These are phyloP conservation scores for Eurytoma adleriae DNA, from an alignment of 2,888 invertebrate genomes.

Conservation along the genomic window DNA sequence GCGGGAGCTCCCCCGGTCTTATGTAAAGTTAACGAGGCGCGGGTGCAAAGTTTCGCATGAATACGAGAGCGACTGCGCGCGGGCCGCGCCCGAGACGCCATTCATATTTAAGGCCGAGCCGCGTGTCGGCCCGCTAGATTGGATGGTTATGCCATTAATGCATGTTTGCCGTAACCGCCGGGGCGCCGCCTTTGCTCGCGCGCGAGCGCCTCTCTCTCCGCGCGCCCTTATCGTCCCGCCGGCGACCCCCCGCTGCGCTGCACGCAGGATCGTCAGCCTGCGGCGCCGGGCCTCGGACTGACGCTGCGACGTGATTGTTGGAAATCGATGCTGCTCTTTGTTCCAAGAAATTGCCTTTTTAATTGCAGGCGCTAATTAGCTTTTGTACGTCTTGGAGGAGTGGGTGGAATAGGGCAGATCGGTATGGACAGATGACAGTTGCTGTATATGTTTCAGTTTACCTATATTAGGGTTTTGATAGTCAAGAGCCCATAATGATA, in stretches of 20 bases:
- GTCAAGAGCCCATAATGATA: no score
- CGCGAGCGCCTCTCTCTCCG: neutral
- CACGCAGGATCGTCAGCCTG: neutral
- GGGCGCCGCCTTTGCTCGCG: neutral
- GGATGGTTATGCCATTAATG: conserved; percentile 71
- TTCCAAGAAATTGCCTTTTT: no score
- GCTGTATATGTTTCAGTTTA: no score
- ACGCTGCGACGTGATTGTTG: no score
- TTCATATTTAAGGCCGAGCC: conserved; percentile 72
- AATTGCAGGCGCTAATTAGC: no score
- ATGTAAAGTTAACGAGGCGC: conserved; percentile 72
- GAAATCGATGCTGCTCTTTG: no score
- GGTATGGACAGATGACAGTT: no score
- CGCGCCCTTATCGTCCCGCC: neutral
- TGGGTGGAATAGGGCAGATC: no score
- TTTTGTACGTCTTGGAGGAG: no score
- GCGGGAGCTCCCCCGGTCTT: conserved; percentile 64
- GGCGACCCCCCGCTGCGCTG: neutral
- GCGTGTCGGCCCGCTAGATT: conserved; percentile 64
- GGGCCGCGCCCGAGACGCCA: conserved; percentile 65
- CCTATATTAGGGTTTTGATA: no score
- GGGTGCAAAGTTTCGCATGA: conserved; percentile 72
- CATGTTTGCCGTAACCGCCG: conserved; percentile 59
- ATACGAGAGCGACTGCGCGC: conserved; percentile 71
- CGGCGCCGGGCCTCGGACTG: no score